Percentiles rank a stretch among this genome's conserved stretches.
Evolutionary conservation across 1,140 invertebrate species (phyloP).

Genomic region (Homarus americanus): DNA sequence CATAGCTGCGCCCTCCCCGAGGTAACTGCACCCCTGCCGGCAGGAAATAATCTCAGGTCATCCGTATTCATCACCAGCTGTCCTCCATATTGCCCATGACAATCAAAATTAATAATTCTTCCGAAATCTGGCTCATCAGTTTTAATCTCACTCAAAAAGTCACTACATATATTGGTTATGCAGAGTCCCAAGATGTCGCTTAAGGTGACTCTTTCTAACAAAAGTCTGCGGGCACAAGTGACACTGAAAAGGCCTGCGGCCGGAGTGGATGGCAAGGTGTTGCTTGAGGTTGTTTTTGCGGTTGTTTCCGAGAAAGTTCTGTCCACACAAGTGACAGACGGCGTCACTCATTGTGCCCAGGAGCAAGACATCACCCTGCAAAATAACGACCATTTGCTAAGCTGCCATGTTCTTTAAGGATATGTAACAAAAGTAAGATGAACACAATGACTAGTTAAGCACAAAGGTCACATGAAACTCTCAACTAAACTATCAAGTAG

Average conservation of each 20-base stretch:
- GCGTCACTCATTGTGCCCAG: conserved; percentile 47
- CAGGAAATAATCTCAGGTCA: conserved; percentile 68
- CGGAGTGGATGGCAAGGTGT: conserved; percentile 79
- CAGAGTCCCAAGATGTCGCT: conserved; percentile 69
- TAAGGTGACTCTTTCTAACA: conserved; percentile 75
- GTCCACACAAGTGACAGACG: conserved; percentile 70
- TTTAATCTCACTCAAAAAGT: neutral
- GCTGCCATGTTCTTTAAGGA: neutral
- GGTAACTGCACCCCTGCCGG: conserved; percentile 61
- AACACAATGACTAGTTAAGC: neutral
- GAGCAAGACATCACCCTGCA: conserved; percentile 50
- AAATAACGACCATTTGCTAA: conserved; percentile 25
- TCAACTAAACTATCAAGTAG: neutral
- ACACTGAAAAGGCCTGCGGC: conserved; percentile 79
- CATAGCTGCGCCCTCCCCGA: conserved; percentile 51
- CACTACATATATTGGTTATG: conserved; percentile 51
- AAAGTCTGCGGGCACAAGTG: conserved; percentile 73
- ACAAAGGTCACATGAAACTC: neutral
- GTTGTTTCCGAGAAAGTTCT: conserved; percentile 71
- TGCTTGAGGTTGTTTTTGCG: conserved; percentile 78
- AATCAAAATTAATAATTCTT: conserved; percentile 1
- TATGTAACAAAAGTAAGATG: neutral
- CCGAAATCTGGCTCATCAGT: neutral
- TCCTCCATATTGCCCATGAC: conserved; percentile 2
- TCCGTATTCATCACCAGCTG: conserved; percentile 34